A percentile compares a stretch with the other conserved stretches of the same genome.
Conservation (phyloP, 2,113 vertebrate species). For the Lepus timidus region DNA sequence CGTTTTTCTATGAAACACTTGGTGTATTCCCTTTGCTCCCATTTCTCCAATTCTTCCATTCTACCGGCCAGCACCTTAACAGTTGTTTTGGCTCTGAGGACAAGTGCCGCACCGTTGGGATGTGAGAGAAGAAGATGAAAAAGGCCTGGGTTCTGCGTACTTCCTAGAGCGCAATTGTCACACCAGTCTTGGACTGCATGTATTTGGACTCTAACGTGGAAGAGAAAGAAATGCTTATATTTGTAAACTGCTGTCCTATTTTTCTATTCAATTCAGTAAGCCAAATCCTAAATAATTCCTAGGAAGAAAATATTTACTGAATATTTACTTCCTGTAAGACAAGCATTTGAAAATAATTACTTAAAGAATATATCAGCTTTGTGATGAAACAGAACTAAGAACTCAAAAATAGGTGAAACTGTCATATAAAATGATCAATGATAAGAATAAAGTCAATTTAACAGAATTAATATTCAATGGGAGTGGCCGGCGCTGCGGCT, state of each 20-base stretch:
- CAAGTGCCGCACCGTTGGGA: no score
- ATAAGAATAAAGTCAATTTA: slow-evolving; percentile 14
- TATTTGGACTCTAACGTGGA: neutral
- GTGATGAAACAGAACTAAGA: slow-evolving; percentile 25
- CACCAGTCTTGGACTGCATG: no score
- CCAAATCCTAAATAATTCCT: neutral
- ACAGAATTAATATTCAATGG: slow-evolving; percentile 44
- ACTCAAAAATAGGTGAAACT: neutral
- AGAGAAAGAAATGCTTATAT: slow-evolving; percentile 4
- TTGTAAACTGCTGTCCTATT: neutral
- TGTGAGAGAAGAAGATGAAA: neutral
- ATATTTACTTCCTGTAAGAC: neutral
- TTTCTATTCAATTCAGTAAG: neutral
- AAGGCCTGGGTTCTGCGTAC: neutral
- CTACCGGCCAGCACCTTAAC: neutral
- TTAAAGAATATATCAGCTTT: neutral
- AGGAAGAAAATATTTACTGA: neutral
- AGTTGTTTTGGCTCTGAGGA: neutral
- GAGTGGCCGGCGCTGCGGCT: neutral
- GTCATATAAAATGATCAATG: neutral
- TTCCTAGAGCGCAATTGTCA: neutral
- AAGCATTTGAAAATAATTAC: slow-evolving; percentile 3
- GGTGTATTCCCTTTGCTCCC: neutral
- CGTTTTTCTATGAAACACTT: neutral
- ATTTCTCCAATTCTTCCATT: neutral